These are phyloP conservation scores for Pelecanoides urinatrix DNA, from an alignment of 2,113 vertebrate genomes.

Conservation along the genomic window DNA sequence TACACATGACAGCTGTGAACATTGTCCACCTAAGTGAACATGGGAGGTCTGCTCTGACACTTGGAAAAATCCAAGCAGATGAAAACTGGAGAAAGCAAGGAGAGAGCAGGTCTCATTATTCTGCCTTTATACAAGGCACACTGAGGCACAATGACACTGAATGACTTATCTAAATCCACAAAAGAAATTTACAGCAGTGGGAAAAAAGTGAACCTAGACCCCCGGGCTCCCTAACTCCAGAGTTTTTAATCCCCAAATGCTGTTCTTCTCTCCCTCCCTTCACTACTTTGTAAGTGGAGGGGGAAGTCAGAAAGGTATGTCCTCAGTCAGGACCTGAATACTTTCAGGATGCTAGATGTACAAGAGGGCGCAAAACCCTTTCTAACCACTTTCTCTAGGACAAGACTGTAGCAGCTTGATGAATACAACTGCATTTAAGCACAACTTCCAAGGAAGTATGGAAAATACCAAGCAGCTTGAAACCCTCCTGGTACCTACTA, in stretches of 20 bases:
- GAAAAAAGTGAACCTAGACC: neutral
- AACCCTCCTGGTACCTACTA: neutral
- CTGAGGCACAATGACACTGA: neutral
- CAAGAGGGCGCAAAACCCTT: neutral
- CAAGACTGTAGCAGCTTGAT: neutral
- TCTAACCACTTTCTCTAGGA: neutral
- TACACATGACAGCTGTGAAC: neutral
- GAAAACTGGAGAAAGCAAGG: neutral
- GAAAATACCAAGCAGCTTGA: neutral
- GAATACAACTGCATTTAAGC: neutral
- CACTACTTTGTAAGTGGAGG: neutral
- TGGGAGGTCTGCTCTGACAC: neutral
- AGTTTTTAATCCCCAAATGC: neutral
- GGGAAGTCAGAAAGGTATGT: neutral
- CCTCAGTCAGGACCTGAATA: neutral
- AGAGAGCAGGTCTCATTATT: neutral
- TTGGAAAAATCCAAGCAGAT: neutral
- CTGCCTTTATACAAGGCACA: neutral
- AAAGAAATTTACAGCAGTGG: neutral
- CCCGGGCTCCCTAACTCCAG: neutral
- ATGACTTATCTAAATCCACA: neutral
- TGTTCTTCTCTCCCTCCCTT: neutral
- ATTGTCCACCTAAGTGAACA: rapidly evolving
- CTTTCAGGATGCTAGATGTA: neutral
- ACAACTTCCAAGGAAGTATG: neutral